phyloP scores from a whole-genome alignment of 2,888 invertebrate species.

The Trissonchulus latispiculum region DNA sequence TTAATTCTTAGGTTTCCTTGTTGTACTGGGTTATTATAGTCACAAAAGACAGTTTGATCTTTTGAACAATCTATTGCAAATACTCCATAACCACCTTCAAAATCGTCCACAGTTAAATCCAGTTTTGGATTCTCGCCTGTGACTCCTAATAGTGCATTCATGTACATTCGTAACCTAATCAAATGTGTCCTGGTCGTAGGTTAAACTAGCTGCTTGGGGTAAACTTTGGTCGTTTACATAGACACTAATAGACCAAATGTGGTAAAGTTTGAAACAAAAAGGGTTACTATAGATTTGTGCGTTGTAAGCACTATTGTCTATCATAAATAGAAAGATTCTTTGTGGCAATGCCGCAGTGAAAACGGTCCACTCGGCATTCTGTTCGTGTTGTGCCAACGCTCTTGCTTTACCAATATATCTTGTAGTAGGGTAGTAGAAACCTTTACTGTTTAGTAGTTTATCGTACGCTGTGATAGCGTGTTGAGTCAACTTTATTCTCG shows the following conservation, averaged over 20 bases:
- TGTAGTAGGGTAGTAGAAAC: background rate
- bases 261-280: background rate
- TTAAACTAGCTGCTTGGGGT: background rate
- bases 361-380: background rate
- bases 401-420: background rate
- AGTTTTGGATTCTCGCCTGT: background rate
- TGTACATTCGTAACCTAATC: background rate
- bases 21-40: background rate
- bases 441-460: background rate
- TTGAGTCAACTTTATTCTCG: background rate
- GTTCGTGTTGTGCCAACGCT: background rate
- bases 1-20: background rate
- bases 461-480: background rate
- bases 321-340: background rate
- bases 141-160: background rate
- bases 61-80: background rate
- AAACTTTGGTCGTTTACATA: background rate
- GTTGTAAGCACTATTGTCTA: background rate
- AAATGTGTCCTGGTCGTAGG: background rate
- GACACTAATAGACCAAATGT: background rate
- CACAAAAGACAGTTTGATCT: background rate
- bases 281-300: background rate
- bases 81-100: background rate
- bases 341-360: background rate
- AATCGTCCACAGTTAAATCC: background rate